phyloP scores from a whole-genome alignment of 2,113 vertebrate genomes.

The Pterophyllum scalare region DNA sequence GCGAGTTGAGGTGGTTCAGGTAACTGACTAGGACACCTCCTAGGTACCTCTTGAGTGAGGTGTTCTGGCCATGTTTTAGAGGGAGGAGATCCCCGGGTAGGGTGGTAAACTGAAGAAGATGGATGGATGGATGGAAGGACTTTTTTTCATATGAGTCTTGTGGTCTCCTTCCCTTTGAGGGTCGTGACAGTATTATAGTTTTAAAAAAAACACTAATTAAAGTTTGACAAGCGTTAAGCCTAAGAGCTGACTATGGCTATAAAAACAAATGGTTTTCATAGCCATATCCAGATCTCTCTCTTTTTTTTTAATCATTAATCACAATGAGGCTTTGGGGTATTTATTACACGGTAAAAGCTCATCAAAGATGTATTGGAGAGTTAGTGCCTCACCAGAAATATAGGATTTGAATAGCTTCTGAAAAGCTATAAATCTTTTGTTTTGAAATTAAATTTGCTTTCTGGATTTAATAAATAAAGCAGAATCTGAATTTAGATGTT shows the following conservation, averaged over 20 bases:
- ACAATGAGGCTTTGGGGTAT: not conserved
- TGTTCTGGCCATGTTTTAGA: too few species aligned
- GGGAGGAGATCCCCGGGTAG: too few species aligned
- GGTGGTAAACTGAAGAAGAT: too few species aligned
- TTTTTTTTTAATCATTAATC: not conserved
- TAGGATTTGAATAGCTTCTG: not conserved
- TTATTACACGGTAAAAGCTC: not conserved
- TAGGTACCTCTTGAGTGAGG: too few species aligned
- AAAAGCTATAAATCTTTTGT: conserved; percentile 2
- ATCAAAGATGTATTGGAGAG: not conserved
- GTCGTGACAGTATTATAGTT: too few species aligned
- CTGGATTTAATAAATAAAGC: not conserved
- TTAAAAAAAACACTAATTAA: not conserved
- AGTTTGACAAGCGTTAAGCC: not conserved
- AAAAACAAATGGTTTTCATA: conserved; percentile 7
- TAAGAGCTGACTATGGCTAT: not conserved
- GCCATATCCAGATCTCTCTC: not conserved
- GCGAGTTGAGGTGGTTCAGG: too few species aligned
- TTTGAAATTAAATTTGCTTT: not conserved
- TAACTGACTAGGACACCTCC: too few species aligned
- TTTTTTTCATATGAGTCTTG: too few species aligned
- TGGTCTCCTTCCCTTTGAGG: too few species aligned
- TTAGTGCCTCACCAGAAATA: not conserved
- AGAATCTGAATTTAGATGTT: not conserved
- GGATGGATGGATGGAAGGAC: too few species aligned